These are phyloP conservation scores for Stenodera caucasica DNA, from an alignment of 2,888 invertebrate species.

Conservation along the genomic window DNA sequence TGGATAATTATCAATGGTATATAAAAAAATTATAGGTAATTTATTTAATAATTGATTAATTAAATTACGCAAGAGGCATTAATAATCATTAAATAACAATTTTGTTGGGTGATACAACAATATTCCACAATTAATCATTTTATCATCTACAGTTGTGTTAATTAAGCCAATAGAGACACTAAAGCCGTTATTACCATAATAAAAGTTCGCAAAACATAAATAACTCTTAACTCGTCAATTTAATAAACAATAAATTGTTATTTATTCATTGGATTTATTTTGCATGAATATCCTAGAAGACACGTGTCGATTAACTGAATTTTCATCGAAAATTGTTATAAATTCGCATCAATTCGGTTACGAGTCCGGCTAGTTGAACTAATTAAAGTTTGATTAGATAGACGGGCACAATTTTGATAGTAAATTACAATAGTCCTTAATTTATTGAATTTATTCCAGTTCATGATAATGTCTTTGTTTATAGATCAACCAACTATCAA, in stretches of 20 bases:
- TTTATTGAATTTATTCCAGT: not conserved
- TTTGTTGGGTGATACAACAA: slow-evolving; percentile 35
- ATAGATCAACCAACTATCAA: slow-evolving; percentile 90
- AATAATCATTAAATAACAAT: slow-evolving; percentile 46
- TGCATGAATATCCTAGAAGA: not conserved
- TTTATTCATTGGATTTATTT: slow-evolving; percentile 8
- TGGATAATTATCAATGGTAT: slow-evolving; percentile 31
- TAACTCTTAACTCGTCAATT: slow-evolving; percentile 38
- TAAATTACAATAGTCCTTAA: not conserved
- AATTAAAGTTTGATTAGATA: not conserved
- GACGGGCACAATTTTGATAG: not conserved
- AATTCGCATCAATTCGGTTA: not conserved
- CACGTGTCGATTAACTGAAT: not conserved
- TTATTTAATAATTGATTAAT: slow-evolving; percentile 51
- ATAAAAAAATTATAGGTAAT: slow-evolving; percentile 39
- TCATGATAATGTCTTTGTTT: slow-evolving; percentile 3
- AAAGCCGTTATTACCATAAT: slow-evolving; percentile 41
- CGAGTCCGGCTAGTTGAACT: slow-evolving; percentile 3
- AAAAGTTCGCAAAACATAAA: slow-evolving; percentile 31
- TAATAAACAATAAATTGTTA: slow-evolving; percentile 26
- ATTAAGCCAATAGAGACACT: slow-evolving; percentile 46
- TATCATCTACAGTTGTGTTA: slow-evolving; percentile 43
- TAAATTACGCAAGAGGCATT: slow-evolving; percentile 49
- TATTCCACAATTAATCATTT: slow-evolving; percentile 41
- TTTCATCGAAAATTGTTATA: no score